Percentiles rank a stretch among this genome's conserved stretches.
Evolutionary conservation across 2,888 invertebrate genomes (phyloP).

Genomic region (Notodonta ziczac): DNA sequence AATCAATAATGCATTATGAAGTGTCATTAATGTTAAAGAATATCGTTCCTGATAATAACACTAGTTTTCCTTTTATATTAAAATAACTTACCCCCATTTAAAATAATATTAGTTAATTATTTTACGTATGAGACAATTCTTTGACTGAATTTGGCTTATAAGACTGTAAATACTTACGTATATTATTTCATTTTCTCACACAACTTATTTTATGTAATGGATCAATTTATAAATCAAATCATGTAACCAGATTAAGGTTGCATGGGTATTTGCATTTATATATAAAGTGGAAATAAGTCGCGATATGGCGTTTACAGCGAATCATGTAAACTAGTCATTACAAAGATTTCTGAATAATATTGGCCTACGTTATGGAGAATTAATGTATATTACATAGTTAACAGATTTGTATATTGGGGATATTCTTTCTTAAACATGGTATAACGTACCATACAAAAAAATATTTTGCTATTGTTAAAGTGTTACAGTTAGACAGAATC

Average conservation of each 20-base stretch:
- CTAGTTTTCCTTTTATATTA: too few species aligned
- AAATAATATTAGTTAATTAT: slow-evolving; percentile 8
- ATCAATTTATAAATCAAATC: slow-evolving; percentile 5
- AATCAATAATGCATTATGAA: background rate
- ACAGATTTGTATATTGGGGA: background rate
- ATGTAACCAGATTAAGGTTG: background rate
- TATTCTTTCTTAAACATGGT: too few species aligned
- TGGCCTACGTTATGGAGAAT: slow-evolving; percentile 5
- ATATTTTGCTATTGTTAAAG: background rate
- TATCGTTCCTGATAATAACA: background rate
- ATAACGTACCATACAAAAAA: too few species aligned
- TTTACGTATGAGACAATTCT: slow-evolving; percentile 15
- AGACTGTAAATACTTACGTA: slow-evolving; percentile 31
- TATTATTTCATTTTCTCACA: slow-evolving; percentile 13
- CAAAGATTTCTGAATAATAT: slow-evolving; percentile 6
- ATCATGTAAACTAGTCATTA: slow-evolving; percentile 20
- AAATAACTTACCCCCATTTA: slow-evolving; percentile 4
- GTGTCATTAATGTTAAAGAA: background rate
- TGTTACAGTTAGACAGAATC: background rate
- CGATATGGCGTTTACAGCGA: background rate
- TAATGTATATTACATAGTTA: background rate
- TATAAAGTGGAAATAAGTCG: background rate
- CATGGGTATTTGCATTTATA: slow-evolving; percentile 4
- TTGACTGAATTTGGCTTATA: slow-evolving; percentile 28
- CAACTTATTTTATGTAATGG: slow-evolving; percentile 8